Evolutionary conservation across 2,888 invertebrate species (phyloP), one percentile per base, ranked within the genome.

Genomic region (Pachycephus smyrnensis): DNA sequence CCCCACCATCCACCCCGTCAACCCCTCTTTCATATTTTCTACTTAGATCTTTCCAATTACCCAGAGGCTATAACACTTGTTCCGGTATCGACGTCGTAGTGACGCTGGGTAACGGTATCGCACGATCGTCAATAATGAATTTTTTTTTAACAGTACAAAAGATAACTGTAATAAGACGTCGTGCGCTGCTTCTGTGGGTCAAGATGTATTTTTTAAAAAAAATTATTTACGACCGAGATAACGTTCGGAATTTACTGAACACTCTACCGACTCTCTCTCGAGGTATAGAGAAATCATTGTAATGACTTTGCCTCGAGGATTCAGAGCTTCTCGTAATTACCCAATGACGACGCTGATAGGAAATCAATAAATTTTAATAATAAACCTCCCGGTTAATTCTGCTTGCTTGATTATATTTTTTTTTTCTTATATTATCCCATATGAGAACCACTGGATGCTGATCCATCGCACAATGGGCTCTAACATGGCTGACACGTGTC

Each of bases 1-100:
- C 33, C 73, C 12, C 73, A 35, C 33, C 31, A 76, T 76, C 77
- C 73, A 69, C 73, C 35, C 33, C 76, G 73, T 73, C 55, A 55
- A 73, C 71, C 40, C 40, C 31, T 69, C 12, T 69, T 77, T 37
- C 15, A 6, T 15, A 40, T 73, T 32, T 69, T 69, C 30, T 73
- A 36, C n/a, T 36, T 1, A 11, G 73, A 73, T 68, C 33, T 36
- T 71, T 36, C 69, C 69, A 55, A 55, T 55, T 55, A 55, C 55
- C 55, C 55, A 55, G 23, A 55, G 9, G 9, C 23, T 55, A 55
- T 23, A n/a, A n/a, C 23, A 23, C 55, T 23, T 0, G 55, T 55
- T 55, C 9, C 23, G 55, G 55, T 55, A 55, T 55, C 55, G 9
- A 55, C 9, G 2, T 9, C 55, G 23, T 6, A 23, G 55, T 55